Conservation (phyloP, 2,113 vertebrate species). For the Ornithorhynchus anatinus region DNA sequence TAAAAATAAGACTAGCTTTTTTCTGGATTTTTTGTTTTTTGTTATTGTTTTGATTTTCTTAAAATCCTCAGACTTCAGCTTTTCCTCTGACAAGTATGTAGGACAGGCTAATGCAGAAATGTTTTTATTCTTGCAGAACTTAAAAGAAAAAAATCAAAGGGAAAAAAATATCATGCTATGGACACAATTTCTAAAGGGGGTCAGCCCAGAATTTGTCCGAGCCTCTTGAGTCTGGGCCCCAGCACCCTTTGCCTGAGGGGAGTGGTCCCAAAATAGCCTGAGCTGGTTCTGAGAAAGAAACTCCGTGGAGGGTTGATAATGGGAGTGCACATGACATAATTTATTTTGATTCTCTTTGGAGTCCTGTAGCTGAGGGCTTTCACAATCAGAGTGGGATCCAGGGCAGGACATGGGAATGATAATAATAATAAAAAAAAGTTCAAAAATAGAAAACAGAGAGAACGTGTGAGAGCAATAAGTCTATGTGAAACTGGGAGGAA, state of each 20-base stretch:
- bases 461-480: not conserved
- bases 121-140: constrained; percentile 65
- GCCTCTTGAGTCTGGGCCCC: constrained; percentile 29
- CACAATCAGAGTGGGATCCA: not conserved
- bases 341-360: constrained; percentile 6
- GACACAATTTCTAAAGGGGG: constrained; percentile 41
- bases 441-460: not conserved
- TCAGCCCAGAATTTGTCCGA: not conserved
- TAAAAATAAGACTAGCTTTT: no score
- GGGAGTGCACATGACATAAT: rapidly evolving
- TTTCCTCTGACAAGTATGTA: constrained; percentile 66
- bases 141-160: not conserved
- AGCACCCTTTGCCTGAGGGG: not conserved
- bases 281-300: constrained; percentile 14
- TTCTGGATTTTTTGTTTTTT: no score
- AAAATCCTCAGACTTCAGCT: constrained; percentile 62
- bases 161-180: not conserved
- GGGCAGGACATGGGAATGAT: not conserved
- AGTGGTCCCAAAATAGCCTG: constrained; percentile 30
- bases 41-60: no score
- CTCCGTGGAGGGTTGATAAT: constrained; percentile 10
- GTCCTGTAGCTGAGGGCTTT: not conserved
- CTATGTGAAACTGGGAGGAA: not conserved
- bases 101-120: constrained; percentile 63
- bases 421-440: not conserved